Percentiles rank a stretch among this genome's conserved stretches.
Evolutionary conservation across 2,888 invertebrate genomes (phyloP).

Genomic region (Caenorhabditis macrosperma): DNA sequence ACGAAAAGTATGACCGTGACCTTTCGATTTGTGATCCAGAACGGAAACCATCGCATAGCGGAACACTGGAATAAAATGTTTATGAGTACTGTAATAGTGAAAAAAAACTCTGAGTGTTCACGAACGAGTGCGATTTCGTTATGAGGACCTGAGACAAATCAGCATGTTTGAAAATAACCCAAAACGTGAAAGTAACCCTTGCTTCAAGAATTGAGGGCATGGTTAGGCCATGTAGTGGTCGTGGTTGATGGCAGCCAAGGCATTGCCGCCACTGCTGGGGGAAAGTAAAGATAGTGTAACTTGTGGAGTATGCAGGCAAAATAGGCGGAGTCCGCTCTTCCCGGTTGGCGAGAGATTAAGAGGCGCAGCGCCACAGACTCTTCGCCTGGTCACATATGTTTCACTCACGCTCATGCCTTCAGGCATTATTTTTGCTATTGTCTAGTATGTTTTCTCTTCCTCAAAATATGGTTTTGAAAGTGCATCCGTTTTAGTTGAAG

Average conservation of each 20-base stretch:
- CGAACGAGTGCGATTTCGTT: no score
- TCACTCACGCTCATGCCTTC: not conserved
- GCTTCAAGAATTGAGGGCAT: not conserved
- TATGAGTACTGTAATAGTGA: no score
- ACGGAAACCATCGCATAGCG: not conserved
- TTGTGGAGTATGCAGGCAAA: constrained; percentile 16
- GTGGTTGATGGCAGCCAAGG: constrained; percentile 13
- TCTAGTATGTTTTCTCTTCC: no score
- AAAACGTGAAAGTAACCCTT: not conserved
- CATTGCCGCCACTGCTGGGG: constrained; percentile 2
- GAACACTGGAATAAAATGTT: not conserved
- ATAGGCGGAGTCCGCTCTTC: constrained; percentile 33
- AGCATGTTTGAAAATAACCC: not conserved
- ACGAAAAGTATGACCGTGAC: not conserved
- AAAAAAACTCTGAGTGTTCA: no score
- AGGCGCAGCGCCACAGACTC: constrained; percentile 29
- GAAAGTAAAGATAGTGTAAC: not conserved
- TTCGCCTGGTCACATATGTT: not conserved
- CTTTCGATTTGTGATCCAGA: not conserved
- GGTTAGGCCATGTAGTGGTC: not conserved
- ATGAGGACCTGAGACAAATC: no score
- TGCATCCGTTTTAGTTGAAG: no score
- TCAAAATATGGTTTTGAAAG: no score
- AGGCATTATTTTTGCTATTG: no score
- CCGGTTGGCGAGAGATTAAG: constrained; percentile 45